These are phyloP conservation scores for Thecocarcelia acutangulata DNA, from an alignment of 2,888 invertebrate species.

Conservation along the genomic window DNA sequence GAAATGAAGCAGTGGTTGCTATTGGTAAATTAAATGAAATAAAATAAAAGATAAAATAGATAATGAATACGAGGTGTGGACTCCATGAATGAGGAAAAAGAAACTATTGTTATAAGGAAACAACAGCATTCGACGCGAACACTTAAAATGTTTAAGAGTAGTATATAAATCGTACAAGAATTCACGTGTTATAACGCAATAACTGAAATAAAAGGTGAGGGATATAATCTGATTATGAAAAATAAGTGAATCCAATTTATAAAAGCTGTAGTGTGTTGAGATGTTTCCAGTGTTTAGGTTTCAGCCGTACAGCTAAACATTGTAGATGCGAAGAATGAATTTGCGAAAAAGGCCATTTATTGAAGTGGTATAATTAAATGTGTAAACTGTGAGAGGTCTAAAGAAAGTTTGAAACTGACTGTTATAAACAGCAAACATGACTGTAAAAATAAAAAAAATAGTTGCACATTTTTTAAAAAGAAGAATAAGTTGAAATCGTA, in stretches of 20 bases:
- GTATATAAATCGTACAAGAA: no score
- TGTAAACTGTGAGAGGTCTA: no score
- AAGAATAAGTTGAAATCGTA: neutral
- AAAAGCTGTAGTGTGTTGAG: slow-evolving; percentile 2
- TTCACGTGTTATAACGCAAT: no score
- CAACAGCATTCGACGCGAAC: neutral
- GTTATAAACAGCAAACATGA: no score
- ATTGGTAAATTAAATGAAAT: no score
- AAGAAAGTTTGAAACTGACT: no score
- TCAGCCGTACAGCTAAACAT: slow-evolving; percentile 21
- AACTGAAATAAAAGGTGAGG: slow-evolving; percentile 18
- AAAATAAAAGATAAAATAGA: neutral
- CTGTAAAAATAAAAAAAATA: neutral
- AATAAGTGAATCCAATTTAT: neutral
- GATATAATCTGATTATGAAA: neutral
- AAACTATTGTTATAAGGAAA: neutral
- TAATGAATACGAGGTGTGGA: slow-evolving; percentile 5
- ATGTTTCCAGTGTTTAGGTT: slow-evolving; percentile 63
- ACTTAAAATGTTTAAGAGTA: neutral
- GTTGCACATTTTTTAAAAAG: neutral
- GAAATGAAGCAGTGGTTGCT: no score
- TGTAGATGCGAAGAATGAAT: slow-evolving; percentile 39
- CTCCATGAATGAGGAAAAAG: slow-evolving; percentile 9
- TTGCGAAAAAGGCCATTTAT: no score
- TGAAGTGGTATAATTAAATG: no score